Percentiles rank a stretch among this genome's conserved stretches.
phyloP scores from a whole-genome alignment of 2,888 invertebrate genomes.

The Nycteola revayana region DNA sequence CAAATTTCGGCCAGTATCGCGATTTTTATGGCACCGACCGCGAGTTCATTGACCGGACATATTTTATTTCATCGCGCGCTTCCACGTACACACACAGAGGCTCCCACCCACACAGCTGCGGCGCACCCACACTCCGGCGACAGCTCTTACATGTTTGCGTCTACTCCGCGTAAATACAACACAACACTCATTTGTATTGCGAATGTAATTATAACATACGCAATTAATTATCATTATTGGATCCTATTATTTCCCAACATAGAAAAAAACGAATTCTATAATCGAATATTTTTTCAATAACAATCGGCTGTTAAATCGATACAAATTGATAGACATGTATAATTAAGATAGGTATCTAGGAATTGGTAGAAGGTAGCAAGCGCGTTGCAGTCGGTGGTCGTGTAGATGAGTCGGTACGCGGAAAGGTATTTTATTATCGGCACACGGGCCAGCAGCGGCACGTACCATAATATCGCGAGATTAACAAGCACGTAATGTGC shows the following conservation, averaged over 20 bases:
- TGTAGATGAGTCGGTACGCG: conserved; percentile 15
- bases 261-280: conserved; percentile 37
- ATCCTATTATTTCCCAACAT: conserved; percentile 37
- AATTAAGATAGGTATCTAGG: conserved; percentile 18
- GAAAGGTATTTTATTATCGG: conserved; percentile 49
- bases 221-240: conserved; percentile 59
- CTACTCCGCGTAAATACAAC: conserved; percentile 70
- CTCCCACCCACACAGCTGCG: conserved; percentile 58
- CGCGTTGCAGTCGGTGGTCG: conserved; percentile 7
- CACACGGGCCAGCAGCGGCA: conserved; percentile 33
- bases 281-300: conserved; percentile 23
- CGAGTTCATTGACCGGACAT: conserved; percentile 80
- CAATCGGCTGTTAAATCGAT: conserved; percentile 10
- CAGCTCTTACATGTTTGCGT: conserved; percentile 68
- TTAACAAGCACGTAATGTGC: conserved; percentile 72
- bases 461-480: conserved; percentile 60
- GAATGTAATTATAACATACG: conserved; percentile 54
- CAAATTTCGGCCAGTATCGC: conserved; percentile 79
- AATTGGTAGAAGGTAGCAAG: conserved; percentile 4
- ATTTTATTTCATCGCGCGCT: conserved; percentile 82
- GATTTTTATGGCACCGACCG: conserved; percentile 80
- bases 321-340: conserved; percentile 5
- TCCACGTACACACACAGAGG: conserved; percentile 76
- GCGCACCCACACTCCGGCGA: conserved; percentile 56
- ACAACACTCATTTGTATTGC: conserved; percentile 58